Conservation (phyloP, 2,113 vertebrate genomes). For the Cynopterus brachyotis region DNA sequence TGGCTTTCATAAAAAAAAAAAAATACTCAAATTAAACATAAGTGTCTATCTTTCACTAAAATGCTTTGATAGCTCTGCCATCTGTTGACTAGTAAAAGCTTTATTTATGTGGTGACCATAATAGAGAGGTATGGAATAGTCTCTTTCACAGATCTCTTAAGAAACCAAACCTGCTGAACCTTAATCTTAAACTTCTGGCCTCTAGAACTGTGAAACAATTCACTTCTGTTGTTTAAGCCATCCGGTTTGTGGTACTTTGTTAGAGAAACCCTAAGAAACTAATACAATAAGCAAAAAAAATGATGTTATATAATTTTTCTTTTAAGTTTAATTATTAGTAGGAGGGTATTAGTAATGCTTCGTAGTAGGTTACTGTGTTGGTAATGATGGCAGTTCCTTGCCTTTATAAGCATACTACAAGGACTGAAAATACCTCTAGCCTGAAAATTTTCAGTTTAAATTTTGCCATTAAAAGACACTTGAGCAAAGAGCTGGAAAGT, state of each 20-base stretch:
- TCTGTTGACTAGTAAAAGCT: neutral
- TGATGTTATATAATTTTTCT: neutral
- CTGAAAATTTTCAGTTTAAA: neutral
- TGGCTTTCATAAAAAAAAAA: neutral
- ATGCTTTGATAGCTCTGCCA: neutral
- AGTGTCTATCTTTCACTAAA: neutral
- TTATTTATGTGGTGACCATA: neutral
- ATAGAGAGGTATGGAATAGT: neutral
- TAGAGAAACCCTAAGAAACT: neutral
- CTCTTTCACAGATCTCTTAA: neutral
- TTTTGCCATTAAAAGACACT: neutral
- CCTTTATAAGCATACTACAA: neutral
- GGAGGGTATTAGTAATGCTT: neutral
- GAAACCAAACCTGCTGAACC: neutral
- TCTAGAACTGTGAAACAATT: neutral
- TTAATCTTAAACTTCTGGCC: neutral
- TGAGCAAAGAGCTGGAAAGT: neutral
- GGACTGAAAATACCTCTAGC: neutral
- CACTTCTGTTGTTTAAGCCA: neutral
- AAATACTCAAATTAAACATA: neutral
- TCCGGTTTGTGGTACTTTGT: neutral
- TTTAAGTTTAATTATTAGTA: neutral
- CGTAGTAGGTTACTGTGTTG: neutral
- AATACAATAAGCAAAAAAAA: neutral
- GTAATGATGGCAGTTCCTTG: neutral